Base-by-base conservation (phyloP, 2,797 vertebrate genomes). In the Pipistrellus pipistrellus region DNA sequence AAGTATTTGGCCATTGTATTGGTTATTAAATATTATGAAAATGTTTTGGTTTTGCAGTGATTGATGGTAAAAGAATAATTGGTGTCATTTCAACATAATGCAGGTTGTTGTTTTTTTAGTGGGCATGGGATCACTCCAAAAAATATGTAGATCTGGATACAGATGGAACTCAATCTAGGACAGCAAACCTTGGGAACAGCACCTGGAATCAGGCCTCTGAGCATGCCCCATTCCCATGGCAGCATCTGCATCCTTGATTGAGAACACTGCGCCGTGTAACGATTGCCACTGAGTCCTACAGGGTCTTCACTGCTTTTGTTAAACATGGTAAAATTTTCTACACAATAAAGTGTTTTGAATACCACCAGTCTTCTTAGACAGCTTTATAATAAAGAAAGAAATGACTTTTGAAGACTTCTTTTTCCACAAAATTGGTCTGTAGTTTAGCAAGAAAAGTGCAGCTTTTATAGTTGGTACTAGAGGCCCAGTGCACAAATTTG, bases 221-320 rank as follows among this genome's bases (percentile, higher is more conserved):
- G 23, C 69, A 15, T 1, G 0, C 18, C 9, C 3, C 2, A 4
- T 9, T 23, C 44, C 18, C 12, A 0, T 1, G 25, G 23, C 44
- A 1, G 27, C 15, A 0, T 66, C 27, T 30, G 38, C 9, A 0
- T 30, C 0, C 0, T 3, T 6, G 30, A 66, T 66, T 25, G 25
- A n/a, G 66, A 76, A 44, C 38, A 8, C 35, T 15, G 41, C 10
- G 1, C 14, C 38, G 48, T 6, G 17, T 21, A 35, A 48, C 78
- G 51, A 11, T 32, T 6, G 35, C 15, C 38, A 1, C 11, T 30
- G 21, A 11, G 8, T 64, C 14, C 10, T 73, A 48, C 0, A 0
- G 14, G 7, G 14, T 93, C 75, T 6, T 77, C 35, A 20, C 68
- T n/a, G 62, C 68, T 88, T 85, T 72, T 53, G 75, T 68, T 83